Conservation (phyloP, 2,888 invertebrate species). For the Pandemis corylana region DNA sequence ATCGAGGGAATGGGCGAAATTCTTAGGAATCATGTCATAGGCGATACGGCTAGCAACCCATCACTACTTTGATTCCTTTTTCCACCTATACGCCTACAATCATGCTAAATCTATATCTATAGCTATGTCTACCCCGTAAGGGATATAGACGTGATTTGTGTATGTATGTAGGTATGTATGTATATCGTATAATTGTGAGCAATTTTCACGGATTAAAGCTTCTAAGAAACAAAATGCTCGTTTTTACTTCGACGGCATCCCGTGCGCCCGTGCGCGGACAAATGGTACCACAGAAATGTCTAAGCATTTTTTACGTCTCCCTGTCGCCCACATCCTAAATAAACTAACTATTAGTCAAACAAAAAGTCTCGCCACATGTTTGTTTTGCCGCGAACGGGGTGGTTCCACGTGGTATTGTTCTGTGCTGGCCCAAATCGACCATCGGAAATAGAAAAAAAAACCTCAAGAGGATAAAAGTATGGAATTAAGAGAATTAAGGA, state of each 20-base stretch:
- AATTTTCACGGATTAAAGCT: no score
- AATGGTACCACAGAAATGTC: conserved; percentile 34
- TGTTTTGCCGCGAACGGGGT: conserved; percentile 65
- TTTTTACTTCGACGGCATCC: neutral
- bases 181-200: no score
- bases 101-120: no score
- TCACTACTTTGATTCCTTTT: no score
- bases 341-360: conserved; percentile 49
- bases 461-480: neutral
- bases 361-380: conserved; percentile 57
- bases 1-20: no score
- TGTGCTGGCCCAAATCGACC: conserved; percentile 5
- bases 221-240: no score
- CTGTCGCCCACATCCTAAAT: conserved; percentile 65
- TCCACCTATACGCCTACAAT: no score
- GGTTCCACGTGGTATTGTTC: conserved; percentile 29
- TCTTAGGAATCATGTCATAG: no score
- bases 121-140: no score
- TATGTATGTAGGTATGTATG: no score
- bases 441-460: neutral
- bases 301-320: conserved; percentile 59
- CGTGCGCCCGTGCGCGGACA: conserved; percentile 11
- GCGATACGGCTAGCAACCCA: no score
- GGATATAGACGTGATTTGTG: no score
- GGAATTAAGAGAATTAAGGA: neutral